Base-by-base conservation (phyloP, 2,113 vertebrate species). In the Symphodus melops region DNA sequence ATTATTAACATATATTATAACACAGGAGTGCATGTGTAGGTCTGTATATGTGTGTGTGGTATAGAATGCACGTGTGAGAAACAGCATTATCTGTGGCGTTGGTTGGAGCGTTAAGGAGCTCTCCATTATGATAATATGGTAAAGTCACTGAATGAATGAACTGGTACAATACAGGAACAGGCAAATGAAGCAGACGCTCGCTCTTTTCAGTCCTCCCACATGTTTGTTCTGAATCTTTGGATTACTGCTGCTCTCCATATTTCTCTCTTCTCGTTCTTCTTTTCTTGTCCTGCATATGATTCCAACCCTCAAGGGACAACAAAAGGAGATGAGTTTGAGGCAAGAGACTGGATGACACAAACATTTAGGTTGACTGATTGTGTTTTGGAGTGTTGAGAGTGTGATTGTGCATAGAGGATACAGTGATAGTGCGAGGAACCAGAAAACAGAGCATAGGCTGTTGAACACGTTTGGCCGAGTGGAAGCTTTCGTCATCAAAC, bases 361-460 rank as follows among this genome's bases (percentile, higher is more conserved):
- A 76, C 52, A 81, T 87, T 93, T 90, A 88, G 60, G 72, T 83
- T 94, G 92, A 94, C 82, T 85, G 93, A 94, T 93, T 92, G 76
- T 80, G 76, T 82, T 90, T 77, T 76, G 36, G 56, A 75, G 54
- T 69, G n/a, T 68, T 52, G 58, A 64, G 75, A 76, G 70, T 64
- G 60, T 21, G 55, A 80, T 72, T 75, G 79, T 68, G 79, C 55
- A n/a, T 54, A 28, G 77, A 81, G 67, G 79, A 69, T 69, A 58
- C 72, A 48, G 71, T 79, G 86, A 83, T 72, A 63, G 72, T 83
- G 54, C 61, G 73, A 72, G 74, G 52, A 63, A 49, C 53, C 42
- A 54, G 51, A 52, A 58, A 49, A 61, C 58, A 1, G 57, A 74
- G 23, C 74, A 70, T 16, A 74, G 61, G 68, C 71, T 56, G 71